Percentiles rank a stretch among this genome's conserved stretches.
These are phyloP conservation scores for Micropterix aruncella DNA, from an alignment of 2,888 invertebrate species.

Conservation along the genomic window DNA sequence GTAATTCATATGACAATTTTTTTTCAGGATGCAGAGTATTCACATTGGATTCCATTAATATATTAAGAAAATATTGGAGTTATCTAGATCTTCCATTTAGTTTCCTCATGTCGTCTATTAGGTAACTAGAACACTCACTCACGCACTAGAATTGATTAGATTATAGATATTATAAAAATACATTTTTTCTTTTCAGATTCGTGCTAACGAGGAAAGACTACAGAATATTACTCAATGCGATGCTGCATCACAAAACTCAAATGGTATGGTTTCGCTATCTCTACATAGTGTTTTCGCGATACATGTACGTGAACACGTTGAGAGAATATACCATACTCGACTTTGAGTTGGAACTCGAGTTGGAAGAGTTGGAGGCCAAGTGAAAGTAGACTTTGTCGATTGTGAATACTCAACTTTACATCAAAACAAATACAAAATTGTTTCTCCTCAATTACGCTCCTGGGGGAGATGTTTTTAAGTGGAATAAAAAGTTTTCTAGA, in stretches of 20 bases:
- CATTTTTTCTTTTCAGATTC: constrained; percentile 34
- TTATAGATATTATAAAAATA: background rate
- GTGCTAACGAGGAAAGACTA: constrained; percentile 49
- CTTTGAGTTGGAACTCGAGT: constrained; percentile 61
- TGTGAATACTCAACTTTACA: too few relatives aligned
- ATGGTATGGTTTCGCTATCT: constrained; percentile 88
- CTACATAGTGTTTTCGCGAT: constrained; percentile 80
- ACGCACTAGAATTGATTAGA: background rate
- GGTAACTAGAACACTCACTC: too few relatives aligned
- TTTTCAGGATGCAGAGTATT: constrained; percentile 68
- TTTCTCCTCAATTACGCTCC: too few relatives aligned
- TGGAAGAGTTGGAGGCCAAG: constrained; percentile 30
- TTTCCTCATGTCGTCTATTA: constrained; percentile 60
- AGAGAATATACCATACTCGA: constrained; percentile 60
- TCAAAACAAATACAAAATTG: too few relatives aligned
- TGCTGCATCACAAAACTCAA: constrained; percentile 82
- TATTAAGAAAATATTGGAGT: constrained; percentile 74
- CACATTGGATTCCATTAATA: constrained; percentile 72
- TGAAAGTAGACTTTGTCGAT: too few relatives aligned
- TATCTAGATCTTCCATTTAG: constrained; percentile 74
- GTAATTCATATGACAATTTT: constrained; percentile 8
- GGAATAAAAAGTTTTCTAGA: too few relatives aligned
- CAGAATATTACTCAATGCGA: constrained; percentile 52
- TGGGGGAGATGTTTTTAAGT: too few relatives aligned
- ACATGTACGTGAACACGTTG: constrained; percentile 81